phyloP scores from a whole-genome alignment of 1,140 invertebrate species.

The Drosophila persimilis region DNA sequence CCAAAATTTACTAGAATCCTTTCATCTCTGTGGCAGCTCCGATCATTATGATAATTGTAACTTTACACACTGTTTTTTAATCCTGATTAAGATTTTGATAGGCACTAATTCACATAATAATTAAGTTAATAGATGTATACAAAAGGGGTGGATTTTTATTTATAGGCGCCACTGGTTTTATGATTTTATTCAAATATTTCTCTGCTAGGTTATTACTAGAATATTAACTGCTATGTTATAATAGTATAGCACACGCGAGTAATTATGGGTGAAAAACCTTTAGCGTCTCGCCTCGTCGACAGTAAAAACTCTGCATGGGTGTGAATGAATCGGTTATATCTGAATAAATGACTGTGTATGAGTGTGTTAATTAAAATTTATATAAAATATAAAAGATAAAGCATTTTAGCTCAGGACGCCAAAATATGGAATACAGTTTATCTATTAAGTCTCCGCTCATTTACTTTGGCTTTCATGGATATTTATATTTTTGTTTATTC shows the following conservation, averaged over 20 bases:
- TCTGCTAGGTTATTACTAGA: not conserved
- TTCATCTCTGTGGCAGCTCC: conserved; percentile 6
- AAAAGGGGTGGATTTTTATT: conserved; percentile 25
- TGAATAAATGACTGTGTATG: too few relatives aligned
- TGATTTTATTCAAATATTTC: conserved; percentile 17
- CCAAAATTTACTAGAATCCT: conserved; percentile 47
- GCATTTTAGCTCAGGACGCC: too few relatives aligned
- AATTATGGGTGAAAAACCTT: conserved; percentile 10
- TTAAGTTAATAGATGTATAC: conserved; percentile 4
- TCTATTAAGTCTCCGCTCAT: too few relatives aligned
- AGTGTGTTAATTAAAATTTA: too few relatives aligned
- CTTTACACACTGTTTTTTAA: not conserved
- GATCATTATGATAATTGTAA: too few relatives aligned
- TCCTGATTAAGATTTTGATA: conserved; percentile 5
- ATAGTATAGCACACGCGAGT: conserved; percentile 1
- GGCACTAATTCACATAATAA: not conserved
- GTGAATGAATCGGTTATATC: too few relatives aligned
- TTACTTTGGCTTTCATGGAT: too few relatives aligned
- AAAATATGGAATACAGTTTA: too few relatives aligned
- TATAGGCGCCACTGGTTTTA: not conserved
- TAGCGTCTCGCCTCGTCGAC: not conserved
- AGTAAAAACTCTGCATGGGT: too few relatives aligned
- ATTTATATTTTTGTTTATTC: too few relatives aligned
- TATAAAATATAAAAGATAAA: too few relatives aligned
- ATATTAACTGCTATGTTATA: not conserved